phyloP scores from a whole-genome alignment of 2,797 vertebrate genomes.

The Cottoperca gobio region DNA sequence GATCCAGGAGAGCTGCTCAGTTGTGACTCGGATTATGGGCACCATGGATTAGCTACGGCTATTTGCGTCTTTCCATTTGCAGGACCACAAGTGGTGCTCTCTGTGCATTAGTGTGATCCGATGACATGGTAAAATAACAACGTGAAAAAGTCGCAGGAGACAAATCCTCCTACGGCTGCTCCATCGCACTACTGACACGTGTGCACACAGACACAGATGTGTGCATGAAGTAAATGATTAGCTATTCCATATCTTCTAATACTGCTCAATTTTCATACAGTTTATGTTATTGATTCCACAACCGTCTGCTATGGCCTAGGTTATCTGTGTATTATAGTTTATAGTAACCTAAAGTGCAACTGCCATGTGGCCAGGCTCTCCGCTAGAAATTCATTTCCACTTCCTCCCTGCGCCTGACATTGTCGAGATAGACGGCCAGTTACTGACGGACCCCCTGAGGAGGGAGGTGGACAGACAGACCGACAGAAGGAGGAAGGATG shows the following conservation, averaged over 20 bases:
- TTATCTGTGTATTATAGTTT: conserved; percentile 10
- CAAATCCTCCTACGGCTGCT: conserved; percentile 27
- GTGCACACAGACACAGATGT: conserved; percentile 5
- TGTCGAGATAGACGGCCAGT: conserved; percentile 33
- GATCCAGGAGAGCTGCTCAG: conserved; percentile 53
- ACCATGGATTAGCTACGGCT: conserved; percentile 62
- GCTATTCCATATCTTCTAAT: not conserved
- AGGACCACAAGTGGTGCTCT: conserved; percentile 39
- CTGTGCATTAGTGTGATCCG: conserved; percentile 59
- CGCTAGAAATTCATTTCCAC: conserved; percentile 43
- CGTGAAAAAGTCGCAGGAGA: conserved; percentile 21
- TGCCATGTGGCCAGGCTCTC: not conserved
- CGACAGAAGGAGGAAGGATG: conserved; percentile 67
- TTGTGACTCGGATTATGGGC: conserved; percentile 65
- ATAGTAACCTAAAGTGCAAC: conserved; percentile 8
- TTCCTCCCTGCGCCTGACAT: conserved; percentile 51
- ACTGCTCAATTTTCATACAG: not conserved
- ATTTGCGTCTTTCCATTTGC: conserved; percentile 64
- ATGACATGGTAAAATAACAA: conserved; percentile 47
- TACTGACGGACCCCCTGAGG: conserved; percentile 55
- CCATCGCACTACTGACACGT: conserved; percentile 1
- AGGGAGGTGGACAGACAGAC: conserved; percentile 45
- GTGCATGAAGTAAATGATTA: conserved; percentile 9
- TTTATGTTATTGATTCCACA: not conserved
- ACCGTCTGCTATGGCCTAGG: not conserved